Evolutionary conservation across 2,797 vertebrate species (phyloP), one percentile per base, ranked within the genome.

Genomic region (Acanthiza pusilla): DNA sequence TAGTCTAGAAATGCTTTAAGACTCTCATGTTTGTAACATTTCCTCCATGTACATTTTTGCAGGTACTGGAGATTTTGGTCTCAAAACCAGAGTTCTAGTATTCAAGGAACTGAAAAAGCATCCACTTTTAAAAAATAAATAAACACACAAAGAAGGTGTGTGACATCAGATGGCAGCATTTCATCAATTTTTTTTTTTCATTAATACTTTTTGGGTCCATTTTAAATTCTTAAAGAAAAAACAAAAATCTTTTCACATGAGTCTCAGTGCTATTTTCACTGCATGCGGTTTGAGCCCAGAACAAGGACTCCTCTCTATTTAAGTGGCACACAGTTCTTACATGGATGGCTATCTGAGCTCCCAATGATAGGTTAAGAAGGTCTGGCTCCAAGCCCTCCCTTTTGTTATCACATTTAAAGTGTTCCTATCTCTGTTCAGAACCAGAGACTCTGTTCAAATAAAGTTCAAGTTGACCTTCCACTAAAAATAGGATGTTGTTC

Each of bases 401-500:
- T 93, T 57, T 45, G 85, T 96, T 96, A 96, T 96, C 95, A 79
- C 85, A 82, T 74, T 87, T 82, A 17, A 95, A 96, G 92, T 93
- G 88, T 16, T 92, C 57, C 67, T 95, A 91, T 95, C 93, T 94
- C 74, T 93, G 47, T 11, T 57, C 60, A 77, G 42, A 91, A 94
- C 74, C 90, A 95, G 80, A 95, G 77, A 57, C 88, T 71, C 50
- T 50, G 45, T 45, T 87, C 67, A 95, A 92, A 95, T 57, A 79
- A 88, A 93, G 93, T 65, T 96, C 93, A 92, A 87, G 90, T 74
- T 95, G 95, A 95, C 84, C 95, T 95, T 94, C 50, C 50, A 77
- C 93, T 95, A 97, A 97, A 96, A 94, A 97, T 96, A 95, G 92
- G 27, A n/a, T 57, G 71, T 72, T 68, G 50, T 79, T 91, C 60